phyloP scores from a whole-genome alignment of 1,140 invertebrate genomes.

The Adelges cooleyi region DNA sequence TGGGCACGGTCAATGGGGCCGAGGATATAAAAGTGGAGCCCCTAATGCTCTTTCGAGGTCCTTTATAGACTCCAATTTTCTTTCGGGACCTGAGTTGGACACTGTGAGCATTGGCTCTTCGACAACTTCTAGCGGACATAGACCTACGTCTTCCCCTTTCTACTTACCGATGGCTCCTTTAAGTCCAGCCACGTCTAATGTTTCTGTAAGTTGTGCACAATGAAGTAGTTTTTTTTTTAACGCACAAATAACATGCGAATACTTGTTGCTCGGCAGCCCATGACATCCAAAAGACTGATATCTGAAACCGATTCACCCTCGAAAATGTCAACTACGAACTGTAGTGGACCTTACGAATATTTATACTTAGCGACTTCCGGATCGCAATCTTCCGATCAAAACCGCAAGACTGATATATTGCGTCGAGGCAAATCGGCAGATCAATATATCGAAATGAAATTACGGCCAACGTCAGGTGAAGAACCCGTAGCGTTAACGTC shows the following conservation, averaged over 20 bases:
- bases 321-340: background rate
- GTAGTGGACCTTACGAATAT: conserved; percentile 8
- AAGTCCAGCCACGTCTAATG: background rate
- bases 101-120: conserved; percentile 12
- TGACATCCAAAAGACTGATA: conserved; percentile 25
- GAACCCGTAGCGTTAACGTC: conserved; percentile 61
- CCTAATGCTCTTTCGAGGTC: conserved; percentile 9
- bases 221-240: too few relatives aligned
- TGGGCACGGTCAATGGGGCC: background rate
- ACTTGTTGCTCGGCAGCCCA: background rate
- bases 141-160: conserved; percentile 5
- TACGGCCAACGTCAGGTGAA: conserved; percentile 43
- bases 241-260: background rate
- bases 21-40: conserved; percentile 9
- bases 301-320: conserved; percentile 11
- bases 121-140: conserved; percentile 11
- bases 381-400: conserved; percentile 1
- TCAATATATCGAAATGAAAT: conserved; percentile 61
- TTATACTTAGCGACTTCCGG: conserved; percentile 18
- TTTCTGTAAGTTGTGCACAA: conserved; percentile 9
- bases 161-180: conserved; percentile 9
- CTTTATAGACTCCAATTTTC: conserved; percentile 16
- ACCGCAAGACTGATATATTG: conserved; percentile 44
- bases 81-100: conserved; percentile 9
- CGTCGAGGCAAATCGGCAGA: conserved; percentile 58